A percentile compares a stretch with the other conserved stretches of the same genome.
phyloP scores from a whole-genome alignment of 2,888 invertebrate species.

The Flabesymbios commensalis region DNA sequence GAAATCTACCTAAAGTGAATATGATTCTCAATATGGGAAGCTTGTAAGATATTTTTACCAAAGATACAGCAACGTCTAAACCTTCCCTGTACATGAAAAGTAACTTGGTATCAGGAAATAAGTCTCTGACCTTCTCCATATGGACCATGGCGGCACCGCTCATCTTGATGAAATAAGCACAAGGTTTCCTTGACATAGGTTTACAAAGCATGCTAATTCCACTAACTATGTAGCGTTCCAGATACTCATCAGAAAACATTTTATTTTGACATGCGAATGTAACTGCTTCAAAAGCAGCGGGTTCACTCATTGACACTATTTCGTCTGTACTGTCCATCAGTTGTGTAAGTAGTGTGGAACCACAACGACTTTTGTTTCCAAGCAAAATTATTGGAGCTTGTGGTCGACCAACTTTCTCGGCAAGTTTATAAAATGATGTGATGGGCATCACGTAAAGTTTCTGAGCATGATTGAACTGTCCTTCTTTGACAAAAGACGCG shows the following conservation, averaged over 20 bases:
- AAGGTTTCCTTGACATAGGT: conserved; percentile 4
- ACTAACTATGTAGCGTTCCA: too few relatives aligned
- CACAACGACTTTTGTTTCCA: conserved; percentile 27
- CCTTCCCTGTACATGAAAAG: conserved; percentile 24
- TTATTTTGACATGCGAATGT: too few relatives aligned
- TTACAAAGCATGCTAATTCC: conserved; percentile 28
- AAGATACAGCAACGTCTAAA: conserved; percentile 20
- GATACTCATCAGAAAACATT: too few relatives aligned
- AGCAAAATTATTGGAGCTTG: conserved; percentile 19
- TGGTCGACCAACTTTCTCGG: conserved; percentile 23
- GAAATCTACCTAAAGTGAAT: conserved; percentile 8
- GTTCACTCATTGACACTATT: conserved; percentile 19
- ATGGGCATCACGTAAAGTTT: conserved; percentile 22
- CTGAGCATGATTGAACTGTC: conserved; percentile 17
- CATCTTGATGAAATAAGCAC: conserved; percentile 17
- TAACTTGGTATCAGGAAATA: conserved; percentile 16
- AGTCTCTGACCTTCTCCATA: background rate
- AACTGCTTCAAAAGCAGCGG: too few relatives aligned
- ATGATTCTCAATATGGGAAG: conserved; percentile 11
- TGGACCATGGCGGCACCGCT: conserved; percentile 7
- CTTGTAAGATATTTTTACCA: conserved; percentile 7
- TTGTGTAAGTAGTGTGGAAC: conserved; percentile 24
- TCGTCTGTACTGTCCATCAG: conserved; percentile 21
- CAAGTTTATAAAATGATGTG: conserved; percentile 10
- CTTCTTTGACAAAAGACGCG: conserved; percentile 18